phyloP scores from a whole-genome alignment of 2,888 invertebrate species.

The Trichogramma evanescens region DNA sequence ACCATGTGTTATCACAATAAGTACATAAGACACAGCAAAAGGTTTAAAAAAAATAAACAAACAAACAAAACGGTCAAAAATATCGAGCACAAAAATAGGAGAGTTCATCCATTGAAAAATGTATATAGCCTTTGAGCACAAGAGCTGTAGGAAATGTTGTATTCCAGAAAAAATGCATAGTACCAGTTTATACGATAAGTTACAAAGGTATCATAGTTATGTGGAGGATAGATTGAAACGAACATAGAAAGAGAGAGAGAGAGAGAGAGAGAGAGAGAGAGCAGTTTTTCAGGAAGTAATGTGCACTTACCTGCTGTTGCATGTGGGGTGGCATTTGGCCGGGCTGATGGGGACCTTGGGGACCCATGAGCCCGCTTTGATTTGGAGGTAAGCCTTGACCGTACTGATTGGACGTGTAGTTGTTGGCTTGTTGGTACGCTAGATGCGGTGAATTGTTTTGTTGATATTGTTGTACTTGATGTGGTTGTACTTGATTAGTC shows the following conservation, averaged over 20 bases:
- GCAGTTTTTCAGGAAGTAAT: conserved; percentile 16
- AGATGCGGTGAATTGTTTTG: conserved; percentile 49
- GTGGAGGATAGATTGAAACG: conserved; percentile 5
- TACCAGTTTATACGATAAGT: too few relatives aligned
- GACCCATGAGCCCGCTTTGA: conserved; percentile 16
- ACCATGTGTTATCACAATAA: too few relatives aligned
- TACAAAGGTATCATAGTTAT: too few relatives aligned
- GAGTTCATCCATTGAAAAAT: too few relatives aligned
- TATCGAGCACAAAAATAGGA: too few relatives aligned
- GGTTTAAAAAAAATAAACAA: too few relatives aligned
- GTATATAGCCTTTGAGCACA: too few relatives aligned
- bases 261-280: not conserved
- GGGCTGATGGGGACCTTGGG: conserved; percentile 42
- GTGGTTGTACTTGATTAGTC: conserved; percentile 40
- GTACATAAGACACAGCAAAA: too few relatives aligned
- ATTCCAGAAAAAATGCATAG: too few relatives aligned
- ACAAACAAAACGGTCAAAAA: too few relatives aligned
- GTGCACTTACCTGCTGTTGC: conserved; percentile 46
- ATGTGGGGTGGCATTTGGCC: conserved; percentile 44
- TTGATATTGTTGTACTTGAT: conserved; percentile 44
- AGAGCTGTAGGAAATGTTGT: too few relatives aligned
- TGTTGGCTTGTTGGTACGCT: conserved; percentile 49
- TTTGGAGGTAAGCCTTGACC: conserved; percentile 31
- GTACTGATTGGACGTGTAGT: conserved; percentile 38
- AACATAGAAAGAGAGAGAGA: not conserved